These are phyloP conservation scores for Platysteira castanea DNA, from an alignment of 2,113 vertebrate species.

Conservation along the genomic window DNA sequence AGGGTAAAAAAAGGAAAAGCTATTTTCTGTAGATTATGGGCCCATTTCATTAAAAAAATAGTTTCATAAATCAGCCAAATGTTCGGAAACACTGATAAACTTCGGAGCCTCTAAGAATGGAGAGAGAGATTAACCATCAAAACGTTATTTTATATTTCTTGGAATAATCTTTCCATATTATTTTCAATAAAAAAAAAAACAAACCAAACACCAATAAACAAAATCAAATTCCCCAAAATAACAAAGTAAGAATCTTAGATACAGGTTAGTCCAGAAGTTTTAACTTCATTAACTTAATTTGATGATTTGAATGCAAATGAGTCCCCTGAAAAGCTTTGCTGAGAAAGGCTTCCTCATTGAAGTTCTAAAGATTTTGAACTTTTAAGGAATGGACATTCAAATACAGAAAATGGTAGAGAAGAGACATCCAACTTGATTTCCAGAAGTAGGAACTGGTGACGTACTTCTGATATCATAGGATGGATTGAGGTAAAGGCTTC, in stretches of 20 bases:
- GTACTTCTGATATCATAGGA: background rate
- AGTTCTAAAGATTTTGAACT: background rate
- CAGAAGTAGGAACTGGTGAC: background rate
- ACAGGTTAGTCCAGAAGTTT: background rate
- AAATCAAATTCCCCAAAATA: background rate
- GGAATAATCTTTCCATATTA: background rate
- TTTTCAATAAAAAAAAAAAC: background rate
- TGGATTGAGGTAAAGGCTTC: background rate
- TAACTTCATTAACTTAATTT: background rate
- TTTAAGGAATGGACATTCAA: background rate
- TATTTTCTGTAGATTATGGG: background rate
- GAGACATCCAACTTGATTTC: background rate
- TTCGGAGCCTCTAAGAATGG: background rate
- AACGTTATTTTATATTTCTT: background rate
- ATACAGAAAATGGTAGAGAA: background rate
- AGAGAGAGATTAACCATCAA: background rate
- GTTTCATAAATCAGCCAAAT: background rate
- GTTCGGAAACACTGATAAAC: background rate
- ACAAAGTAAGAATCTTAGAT: background rate
- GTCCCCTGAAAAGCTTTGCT: background rate
- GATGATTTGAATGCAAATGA: background rate
- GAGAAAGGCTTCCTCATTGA: background rate
- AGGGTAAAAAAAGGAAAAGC: accelerated
- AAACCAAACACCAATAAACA: background rate
- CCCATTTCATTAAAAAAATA: background rate